Base-by-base conservation (phyloP, 2,113 vertebrate species). In the Hyperoodon ampullatus region DNA sequence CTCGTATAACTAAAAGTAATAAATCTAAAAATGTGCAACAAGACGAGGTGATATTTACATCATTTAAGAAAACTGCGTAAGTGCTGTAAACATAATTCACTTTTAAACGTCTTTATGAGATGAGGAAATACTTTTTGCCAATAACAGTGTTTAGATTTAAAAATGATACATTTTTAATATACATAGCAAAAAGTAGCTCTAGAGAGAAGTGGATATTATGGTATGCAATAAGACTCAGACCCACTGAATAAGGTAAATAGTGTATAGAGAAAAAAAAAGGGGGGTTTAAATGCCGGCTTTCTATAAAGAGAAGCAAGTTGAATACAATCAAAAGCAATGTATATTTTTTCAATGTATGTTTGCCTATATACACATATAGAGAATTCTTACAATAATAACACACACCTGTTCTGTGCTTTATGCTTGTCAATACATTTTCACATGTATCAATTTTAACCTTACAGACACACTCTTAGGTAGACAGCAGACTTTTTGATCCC, bases 41-140 rank as follows among this genome's bases (percentile, higher is more conserved):
- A 61, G 23, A 35, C 3, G n/a, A 97, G 80, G 80, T 95, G 93
- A 63, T 91, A 91, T 82, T 97, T 93, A 53, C 8, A 77, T 88
- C 95, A 93, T 95, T 98, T 94, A 96, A 96, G 96, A 92, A 88
- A 47, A 75, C 35, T 77, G 24, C 24, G 60, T 65, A 89, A 92
- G 28, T 97, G 72, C 16, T 81, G 39, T n/a, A 94, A 80, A 97
- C 47, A 93, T 90, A 50, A 30, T 84, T 35, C 58, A 70, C 18
- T 94, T 33, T 71, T 70, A 93, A 94, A 96, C 28, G 21, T 87
- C n/a, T 88, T 95, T 92, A 86, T 68, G 15, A 92, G 35, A 81
- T 60, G 74, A 66, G 58, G 86, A 94, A 95, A 93, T n/a, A 95
- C 35, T 97, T 94, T 96, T 71, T 96, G 15, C 42, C 55, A 96